A percentile compares a stretch with the other conserved stretches of the same genome.
phyloP scores from a whole-genome alignment of 2,113 vertebrate species.

The Heterocephalus glaber region DNA sequence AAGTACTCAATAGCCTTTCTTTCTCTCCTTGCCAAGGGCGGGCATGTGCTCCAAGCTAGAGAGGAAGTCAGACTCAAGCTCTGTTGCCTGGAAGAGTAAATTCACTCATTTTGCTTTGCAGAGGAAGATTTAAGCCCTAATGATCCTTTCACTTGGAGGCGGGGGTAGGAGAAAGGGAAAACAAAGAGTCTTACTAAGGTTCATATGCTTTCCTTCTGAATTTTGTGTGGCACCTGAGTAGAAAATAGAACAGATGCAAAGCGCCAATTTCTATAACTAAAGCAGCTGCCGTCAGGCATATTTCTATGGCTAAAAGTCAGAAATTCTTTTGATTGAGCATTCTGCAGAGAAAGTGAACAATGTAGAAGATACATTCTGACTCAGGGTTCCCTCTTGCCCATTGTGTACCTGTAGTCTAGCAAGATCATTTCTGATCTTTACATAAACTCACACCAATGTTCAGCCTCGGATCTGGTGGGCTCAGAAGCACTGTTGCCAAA shows the following conservation, averaged over 20 bases:
- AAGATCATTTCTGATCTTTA: neutral
- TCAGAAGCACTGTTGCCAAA: neutral
- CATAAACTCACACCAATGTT: neutral
- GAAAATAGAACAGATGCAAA: slow-evolving; percentile 47
- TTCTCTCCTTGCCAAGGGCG: slow-evolving; percentile 85
- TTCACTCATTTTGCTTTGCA: slow-evolving; percentile 71
- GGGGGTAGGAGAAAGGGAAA: neutral
- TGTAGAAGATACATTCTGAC: neutral
- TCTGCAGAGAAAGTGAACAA: neutral
- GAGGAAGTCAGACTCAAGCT: slow-evolving; percentile 53
- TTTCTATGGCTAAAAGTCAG: slow-evolving; percentile 17
- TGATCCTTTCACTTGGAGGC: neutral
- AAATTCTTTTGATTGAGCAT: neutral
- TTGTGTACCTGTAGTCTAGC: neutral
- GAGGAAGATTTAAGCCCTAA: slow-evolving; percentile 50
- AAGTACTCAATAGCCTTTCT: slow-evolving; percentile 87
- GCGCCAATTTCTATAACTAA: neutral
- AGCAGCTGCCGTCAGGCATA: neutral
- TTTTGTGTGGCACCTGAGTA: neutral
- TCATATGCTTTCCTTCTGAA: slow-evolving; percentile 54
- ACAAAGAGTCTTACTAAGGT: slow-evolving; percentile 27
- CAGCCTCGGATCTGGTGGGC: neutral
- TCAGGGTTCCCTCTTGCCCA: neutral
- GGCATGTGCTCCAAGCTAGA: slow-evolving; percentile 38
- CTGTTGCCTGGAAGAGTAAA: slow-evolving; percentile 67